Base-by-base conservation (phyloP, 2,888 invertebrate genomes). In the Anoplius nigerrimus region DNA sequence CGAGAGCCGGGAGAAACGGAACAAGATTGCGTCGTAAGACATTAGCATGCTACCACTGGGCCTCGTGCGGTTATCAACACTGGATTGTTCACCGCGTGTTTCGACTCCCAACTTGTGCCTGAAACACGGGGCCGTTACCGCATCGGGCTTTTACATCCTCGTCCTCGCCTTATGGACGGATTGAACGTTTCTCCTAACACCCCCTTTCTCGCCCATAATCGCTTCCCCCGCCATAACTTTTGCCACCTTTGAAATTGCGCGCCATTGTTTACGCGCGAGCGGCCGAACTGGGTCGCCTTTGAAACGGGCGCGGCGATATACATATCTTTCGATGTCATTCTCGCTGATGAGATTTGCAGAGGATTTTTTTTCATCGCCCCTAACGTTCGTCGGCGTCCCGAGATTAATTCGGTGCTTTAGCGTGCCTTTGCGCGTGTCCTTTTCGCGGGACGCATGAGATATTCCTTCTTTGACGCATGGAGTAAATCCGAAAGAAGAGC, bases 1-100 rank as follows among this genome's bases (percentile, higher is more conserved):
- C 66, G 63, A 72, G 61, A 64, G 57, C 16, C 22, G 51, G 54
- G 55, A 52, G 54, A 20, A 51, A 64, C 48, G 58, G 61, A 56
- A 53, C 64, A 69, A 62, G 69, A 70, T 76, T 58, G 64, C 52
- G 20, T 52, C 51, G 66, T 42, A 48, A 54, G 11, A 62, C 82
- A 82, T 84, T 84, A 84, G 80, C 84, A 82, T 81, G 78, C 79
- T 79, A 70, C 73, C 72, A 75, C 74, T 75, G 74, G 76, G 75
- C 67, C 76, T 62, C 62, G 71, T 75, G 78, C 79, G 79, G 82
- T 84, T 83, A 84, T 84, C 78, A 82, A 84, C 82, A 76, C 72
- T 76, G 75, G 82, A 82, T 84, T 84, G 79, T 72, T 76, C 74
- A 73, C 77, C 66, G 75, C 82, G 83, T 82, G 80, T 77, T 71